phyloP scores from a whole-genome alignment of 2,888 invertebrate species.

The Mythimna ferrago region DNA sequence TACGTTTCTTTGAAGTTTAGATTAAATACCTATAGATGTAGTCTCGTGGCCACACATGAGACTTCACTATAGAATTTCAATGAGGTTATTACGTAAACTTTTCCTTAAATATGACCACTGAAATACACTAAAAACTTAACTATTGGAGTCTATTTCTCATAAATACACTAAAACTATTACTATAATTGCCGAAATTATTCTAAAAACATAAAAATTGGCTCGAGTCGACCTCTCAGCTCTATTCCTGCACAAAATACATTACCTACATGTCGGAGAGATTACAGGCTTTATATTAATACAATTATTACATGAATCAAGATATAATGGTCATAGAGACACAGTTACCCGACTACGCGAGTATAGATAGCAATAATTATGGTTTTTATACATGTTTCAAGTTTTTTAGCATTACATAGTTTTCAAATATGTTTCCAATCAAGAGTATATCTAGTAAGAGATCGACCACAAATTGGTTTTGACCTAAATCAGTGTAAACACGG shows the following conservation, averaged over 20 bases:
- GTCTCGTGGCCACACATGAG: no score
- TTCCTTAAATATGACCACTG: no score
- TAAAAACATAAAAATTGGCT: no score
- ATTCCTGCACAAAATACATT: no score
- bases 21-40: no score
- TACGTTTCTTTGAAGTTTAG: background rate
- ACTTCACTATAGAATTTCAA: no score
- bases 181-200: no score
- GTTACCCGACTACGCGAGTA: constrained; percentile 55
- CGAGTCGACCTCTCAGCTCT: no score
- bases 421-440: background rate
- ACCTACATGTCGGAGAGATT: background rate
- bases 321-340: constrained; percentile 35
- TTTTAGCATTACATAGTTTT: constrained; percentile 8
- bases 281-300: background rate
- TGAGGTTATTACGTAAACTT: no score
- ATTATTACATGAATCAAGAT: constrained; percentile 12
- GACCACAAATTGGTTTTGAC: background rate
- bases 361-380: constrained; percentile 39
- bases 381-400: constrained; percentile 19
- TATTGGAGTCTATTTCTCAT: no score
- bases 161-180: no score
- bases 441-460: background rate
- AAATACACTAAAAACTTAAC: no score
- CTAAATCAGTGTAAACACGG: background rate